Evolutionary conservation across 2,113 vertebrate species (phyloP), one percentile per base, ranked within the genome.

Genomic region (Sphaerodactylus townsendi): DNA sequence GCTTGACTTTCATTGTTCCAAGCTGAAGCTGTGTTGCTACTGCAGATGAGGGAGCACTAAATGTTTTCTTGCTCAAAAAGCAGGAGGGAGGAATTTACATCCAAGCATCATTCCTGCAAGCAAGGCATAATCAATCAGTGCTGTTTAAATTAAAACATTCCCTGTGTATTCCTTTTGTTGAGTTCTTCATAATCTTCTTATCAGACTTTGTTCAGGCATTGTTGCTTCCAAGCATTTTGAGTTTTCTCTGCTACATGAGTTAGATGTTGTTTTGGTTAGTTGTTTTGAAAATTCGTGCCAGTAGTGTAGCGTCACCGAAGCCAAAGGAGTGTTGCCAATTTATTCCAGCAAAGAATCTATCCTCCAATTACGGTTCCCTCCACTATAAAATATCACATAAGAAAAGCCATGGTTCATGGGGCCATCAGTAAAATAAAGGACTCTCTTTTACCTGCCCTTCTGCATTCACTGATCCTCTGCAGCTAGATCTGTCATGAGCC

Each of bases 1-100:
- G 95, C 94, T 94, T 93, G 91, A 89, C 91, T 92, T 85, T 77
- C 64, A 33, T 74, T 90, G 28, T 44, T 90, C 5, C 59, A 88
- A 92, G 91, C 81, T 84, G 88, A 82, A 88, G 82, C 86, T 92
- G 56, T 17, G 0, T 80, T 92, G 11, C 84, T 89, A 5, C 84
- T 74, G 86, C 72, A 71, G 84, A 37, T 44, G 75, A 89, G 77
- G 66, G 85, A 90, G 92, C 85, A 62, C 73, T 81, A 83, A n/a
- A 50, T 88, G 87, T 87, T 84, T 90, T 89, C 79, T 88, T 94
- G 90, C 84, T 82, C n/a, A 14, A 78, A 89, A 74, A 88, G 88
- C 81, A 81, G 2, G 74, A 59, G 41, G 41, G n/a, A 37, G 78
- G 53, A 65, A 0, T 77, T 87, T 74, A 65, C 80, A 79, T 56